A percentile compares a stretch with the other conserved stretches of the same genome.
phyloP scores from a whole-genome alignment of 2,888 invertebrate species.

The Melinopterus prodromus region DNA sequence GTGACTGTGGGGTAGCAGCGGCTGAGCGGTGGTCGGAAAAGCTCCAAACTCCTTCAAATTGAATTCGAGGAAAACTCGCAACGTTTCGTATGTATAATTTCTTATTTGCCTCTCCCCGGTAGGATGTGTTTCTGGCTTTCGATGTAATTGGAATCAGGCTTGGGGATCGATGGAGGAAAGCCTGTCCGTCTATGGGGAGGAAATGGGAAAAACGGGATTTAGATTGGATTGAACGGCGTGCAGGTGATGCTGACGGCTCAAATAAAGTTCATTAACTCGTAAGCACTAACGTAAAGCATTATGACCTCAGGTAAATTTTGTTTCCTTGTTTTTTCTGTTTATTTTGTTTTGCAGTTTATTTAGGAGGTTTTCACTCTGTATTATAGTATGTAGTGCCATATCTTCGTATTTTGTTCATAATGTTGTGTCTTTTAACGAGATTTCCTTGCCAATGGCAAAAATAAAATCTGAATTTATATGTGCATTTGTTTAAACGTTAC shows the following conservation, averaged over 20 bases:
- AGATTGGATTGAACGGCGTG: neutral
- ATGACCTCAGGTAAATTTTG: neutral
- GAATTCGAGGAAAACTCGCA: neutral
- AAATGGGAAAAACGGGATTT: neutral
- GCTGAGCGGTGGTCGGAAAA: neutral
- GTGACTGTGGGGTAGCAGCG: neutral
- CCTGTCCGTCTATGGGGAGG: neutral
- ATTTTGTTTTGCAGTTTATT: no score
- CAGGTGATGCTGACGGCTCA: neutral
- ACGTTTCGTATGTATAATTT: neutral
- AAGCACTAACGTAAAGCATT: neutral
- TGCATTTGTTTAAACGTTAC: no score
- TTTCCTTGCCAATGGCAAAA: no score
- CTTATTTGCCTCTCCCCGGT: neutral
- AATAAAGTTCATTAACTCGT: neutral
- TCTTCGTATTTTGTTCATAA: no score
- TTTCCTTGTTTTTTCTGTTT: neutral
- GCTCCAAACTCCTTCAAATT: neutral
- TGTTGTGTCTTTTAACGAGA: no score
- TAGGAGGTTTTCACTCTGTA: no score
- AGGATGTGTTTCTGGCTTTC: neutral
- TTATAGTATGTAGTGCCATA: no score
- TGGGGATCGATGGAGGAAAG: neutral
- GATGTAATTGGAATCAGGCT: slow-evolving; percentile 4
- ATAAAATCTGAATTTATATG: no score